Percentiles rank a stretch among this genome's conserved stretches.
These are phyloP conservation scores for Cosmorhoe ocellata DNA, from an alignment of 2,888 invertebrate species.

Conservation along the genomic window DNA sequence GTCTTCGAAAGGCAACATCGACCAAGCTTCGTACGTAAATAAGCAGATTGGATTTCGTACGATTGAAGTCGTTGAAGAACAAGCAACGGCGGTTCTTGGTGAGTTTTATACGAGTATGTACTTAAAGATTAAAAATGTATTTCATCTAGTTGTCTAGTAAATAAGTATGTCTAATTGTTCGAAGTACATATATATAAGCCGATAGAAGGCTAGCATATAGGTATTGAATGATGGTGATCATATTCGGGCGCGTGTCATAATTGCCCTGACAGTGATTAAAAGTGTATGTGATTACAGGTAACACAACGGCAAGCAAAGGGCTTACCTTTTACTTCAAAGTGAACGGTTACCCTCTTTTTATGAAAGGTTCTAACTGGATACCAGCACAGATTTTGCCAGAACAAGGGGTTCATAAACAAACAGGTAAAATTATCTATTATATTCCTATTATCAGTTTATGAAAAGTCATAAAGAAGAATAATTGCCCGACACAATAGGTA, in stretches of 20 bases:
- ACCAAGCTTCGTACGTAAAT: constrained; percentile 64
- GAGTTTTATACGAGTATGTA: constrained; percentile 34
- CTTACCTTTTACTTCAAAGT: constrained; percentile 93
- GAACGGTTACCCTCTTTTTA: constrained; percentile 93
- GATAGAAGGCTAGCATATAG: too few relatives aligned
- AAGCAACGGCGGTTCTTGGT: constrained; percentile 66
- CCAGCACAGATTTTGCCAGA: constrained; percentile 94
- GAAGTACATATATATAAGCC: too few relatives aligned
- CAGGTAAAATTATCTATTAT: constrained; percentile 54
- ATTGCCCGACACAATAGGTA: too few relatives aligned
- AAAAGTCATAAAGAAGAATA: too few relatives aligned
- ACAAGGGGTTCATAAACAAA: constrained; percentile 77
- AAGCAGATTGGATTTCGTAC: constrained; percentile 92
- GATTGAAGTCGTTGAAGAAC: constrained; percentile 90
- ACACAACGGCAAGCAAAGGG: constrained; percentile 76
- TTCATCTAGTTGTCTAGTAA: neutral
- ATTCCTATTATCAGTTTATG: too few relatives aligned
- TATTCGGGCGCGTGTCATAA: too few relatives aligned
- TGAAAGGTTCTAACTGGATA: constrained; percentile 97
- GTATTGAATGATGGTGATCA: too few relatives aligned
- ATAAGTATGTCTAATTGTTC: too few relatives aligned
- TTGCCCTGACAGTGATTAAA: too few relatives aligned
- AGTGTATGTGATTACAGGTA: constrained; percentile 47
- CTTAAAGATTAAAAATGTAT: too few relatives aligned
- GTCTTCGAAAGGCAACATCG: constrained; percentile 46